Percentiles rank a stretch among this genome's conserved stretches.
Conservation (phyloP, 2,888 invertebrate species). For the Megastigmus dorsalis region DNA sequence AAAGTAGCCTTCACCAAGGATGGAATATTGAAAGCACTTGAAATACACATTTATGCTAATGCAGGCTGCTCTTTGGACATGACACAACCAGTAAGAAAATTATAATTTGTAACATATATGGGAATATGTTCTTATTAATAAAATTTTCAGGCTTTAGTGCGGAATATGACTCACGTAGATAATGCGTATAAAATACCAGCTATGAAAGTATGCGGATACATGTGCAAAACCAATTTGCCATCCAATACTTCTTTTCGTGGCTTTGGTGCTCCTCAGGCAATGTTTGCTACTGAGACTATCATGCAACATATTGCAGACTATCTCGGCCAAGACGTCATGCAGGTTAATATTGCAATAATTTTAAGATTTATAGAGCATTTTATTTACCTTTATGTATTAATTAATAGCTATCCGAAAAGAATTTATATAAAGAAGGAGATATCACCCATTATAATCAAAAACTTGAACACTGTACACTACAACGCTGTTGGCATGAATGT, state of each 20-base stretch:
- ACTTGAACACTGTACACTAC: constrained; percentile 82
- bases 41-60: constrained; percentile 85
- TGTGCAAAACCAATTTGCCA: constrained; percentile 90
- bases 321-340: constrained; percentile 79
- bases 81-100: constrained; percentile 80
- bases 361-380: neutral
- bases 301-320: constrained; percentile 84
- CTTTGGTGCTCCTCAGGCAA: constrained; percentile 91
- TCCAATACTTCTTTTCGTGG: constrained; percentile 94
- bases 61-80: constrained; percentile 88
- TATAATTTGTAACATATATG: too few species aligned
- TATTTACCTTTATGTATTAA: neutral
- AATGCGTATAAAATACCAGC: constrained; percentile 88
- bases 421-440: constrained; percentile 86
- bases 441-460: constrained; percentile 84
- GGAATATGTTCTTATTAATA: neutral
- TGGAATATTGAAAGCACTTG: constrained; percentile 84
- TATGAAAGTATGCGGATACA: constrained; percentile 80
- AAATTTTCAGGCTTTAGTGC: constrained; percentile 81
- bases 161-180: constrained; percentile 86
- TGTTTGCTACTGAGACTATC: constrained; percentile 87
- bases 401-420: constrained; percentile 77
- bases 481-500: constrained; percentile 86
- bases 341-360: constrained; percentile 74
- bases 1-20: constrained; percentile 84